Evolutionary conservation across 2,113 vertebrate genomes (phyloP).

Genomic region (Asarcornis scutulata): DNA sequence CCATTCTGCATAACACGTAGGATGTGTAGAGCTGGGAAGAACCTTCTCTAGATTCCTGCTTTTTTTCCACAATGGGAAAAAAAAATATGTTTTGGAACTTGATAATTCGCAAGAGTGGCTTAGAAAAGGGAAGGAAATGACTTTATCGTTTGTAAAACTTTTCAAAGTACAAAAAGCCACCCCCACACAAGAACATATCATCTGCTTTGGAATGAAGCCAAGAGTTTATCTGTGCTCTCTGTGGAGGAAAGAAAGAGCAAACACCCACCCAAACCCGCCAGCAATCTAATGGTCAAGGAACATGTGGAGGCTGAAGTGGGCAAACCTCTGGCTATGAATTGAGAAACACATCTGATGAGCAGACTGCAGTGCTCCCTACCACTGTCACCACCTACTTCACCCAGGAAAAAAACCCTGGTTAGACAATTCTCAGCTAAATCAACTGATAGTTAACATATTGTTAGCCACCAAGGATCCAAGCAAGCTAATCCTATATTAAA

Average conservation of each 20-base stretch:
- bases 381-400: neutral
- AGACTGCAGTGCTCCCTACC: neutral
- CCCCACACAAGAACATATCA: fast-evolving
- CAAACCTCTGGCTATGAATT: neutral
- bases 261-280: neutral
- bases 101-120: neutral
- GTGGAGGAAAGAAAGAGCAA: neutral
- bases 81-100: neutral
- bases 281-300: neutral
- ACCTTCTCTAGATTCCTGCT: neutral
- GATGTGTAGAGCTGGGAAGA: neutral
- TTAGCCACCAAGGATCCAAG: neutral
- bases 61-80: neutral
- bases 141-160: conserved; percentile 11
- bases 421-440: neutral
- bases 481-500: neutral
- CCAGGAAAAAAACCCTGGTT: neutral
- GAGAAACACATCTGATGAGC: neutral
- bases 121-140: conserved; percentile 8
- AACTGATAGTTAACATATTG: neutral
- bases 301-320: neutral
- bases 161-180: neutral
- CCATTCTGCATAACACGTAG: fast-evolving
- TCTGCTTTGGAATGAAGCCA: conserved; percentile 8
- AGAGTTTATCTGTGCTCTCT: neutral